A percentile compares a stretch with the other conserved stretches of the same genome.
phyloP scores from a whole-genome alignment of 2,888 invertebrate species.

The Microctonus aethiopoides region DNA sequence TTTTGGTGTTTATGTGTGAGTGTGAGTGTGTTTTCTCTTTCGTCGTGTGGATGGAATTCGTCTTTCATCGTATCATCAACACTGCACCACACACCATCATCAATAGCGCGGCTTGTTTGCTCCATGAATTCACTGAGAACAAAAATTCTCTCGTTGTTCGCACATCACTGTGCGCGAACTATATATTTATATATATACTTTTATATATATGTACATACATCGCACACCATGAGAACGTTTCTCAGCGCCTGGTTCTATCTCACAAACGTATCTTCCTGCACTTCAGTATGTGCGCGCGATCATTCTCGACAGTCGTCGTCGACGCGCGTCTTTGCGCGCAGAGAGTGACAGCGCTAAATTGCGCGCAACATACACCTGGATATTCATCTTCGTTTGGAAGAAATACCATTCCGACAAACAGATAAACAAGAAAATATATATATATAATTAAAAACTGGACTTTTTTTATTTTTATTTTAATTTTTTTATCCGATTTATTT shows the following conservation, averaged over 20 bases:
- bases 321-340: not conserved
- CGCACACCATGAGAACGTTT: not conserved
- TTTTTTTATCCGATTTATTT: too few species aligned
- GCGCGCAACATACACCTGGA: not conserved
- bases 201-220: too few species aligned
- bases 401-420: not conserved
- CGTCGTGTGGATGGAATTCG: not conserved
- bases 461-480: too few species aligned
- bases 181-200: too few species aligned
- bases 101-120: not conserved
- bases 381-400: conserved; percentile 12
- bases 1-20: not conserved
- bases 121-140: not conserved
- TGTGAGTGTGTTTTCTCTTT: too few species aligned
- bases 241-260: not conserved
- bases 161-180: not conserved
- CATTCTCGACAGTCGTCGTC: conserved; percentile 8
- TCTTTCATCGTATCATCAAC: not conserved
- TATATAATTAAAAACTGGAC: too few species aligned
- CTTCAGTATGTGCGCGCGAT: not conserved
- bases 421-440: too few species aligned
- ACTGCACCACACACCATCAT: not conserved
- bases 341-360: conserved; percentile 11
- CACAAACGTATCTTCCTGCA: not conserved
- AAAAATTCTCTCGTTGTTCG: not conserved